These are phyloP conservation scores for Phrynosoma platyrhinos DNA, from an alignment of 2,113 vertebrate genomes.

Conservation along the genomic window DNA sequence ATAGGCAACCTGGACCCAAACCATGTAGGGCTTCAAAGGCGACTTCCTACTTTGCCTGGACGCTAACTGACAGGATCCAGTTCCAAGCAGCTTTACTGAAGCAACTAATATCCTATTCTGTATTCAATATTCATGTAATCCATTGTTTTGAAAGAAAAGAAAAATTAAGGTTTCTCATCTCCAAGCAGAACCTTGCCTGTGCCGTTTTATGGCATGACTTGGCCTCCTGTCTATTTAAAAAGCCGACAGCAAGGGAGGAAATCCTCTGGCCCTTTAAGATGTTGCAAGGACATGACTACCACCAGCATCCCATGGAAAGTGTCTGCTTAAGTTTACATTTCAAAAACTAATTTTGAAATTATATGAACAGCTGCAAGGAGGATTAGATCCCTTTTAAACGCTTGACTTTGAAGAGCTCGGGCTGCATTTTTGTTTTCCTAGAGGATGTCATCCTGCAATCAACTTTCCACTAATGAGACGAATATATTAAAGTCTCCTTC, in stretches of 20 bases:
- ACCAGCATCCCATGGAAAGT: constrained; percentile 15
- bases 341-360: constrained; percentile 41
- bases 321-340: constrained; percentile 26
- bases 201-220: neutral
- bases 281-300: neutral
- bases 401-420: neutral
- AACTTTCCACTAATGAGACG: constrained; percentile 20
- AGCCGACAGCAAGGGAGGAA: neutral
- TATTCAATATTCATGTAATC: neutral
- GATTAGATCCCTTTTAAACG: constrained; percentile 20
- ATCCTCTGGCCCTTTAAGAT: constrained; percentile 9
- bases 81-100: neutral
- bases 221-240: neutral
- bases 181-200: accelerated
- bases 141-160: constrained; percentile 7
- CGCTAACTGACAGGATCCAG: neutral
- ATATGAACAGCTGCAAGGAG: constrained; percentile 31
- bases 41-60: too few species aligned
- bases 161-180: neutral
- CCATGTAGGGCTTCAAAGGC: too few species aligned
- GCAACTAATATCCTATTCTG: neutral
- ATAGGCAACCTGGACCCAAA: too few species aligned
- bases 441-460: constrained; percentile 32
- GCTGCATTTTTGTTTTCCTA: neutral
- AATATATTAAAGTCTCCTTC: constrained; percentile 45